These are phyloP conservation scores for Cassiopea andromeda DNA, from an alignment of 30 jellyfish, hydroid and myxozoan genomes.

Conservation along the genomic window DNA sequence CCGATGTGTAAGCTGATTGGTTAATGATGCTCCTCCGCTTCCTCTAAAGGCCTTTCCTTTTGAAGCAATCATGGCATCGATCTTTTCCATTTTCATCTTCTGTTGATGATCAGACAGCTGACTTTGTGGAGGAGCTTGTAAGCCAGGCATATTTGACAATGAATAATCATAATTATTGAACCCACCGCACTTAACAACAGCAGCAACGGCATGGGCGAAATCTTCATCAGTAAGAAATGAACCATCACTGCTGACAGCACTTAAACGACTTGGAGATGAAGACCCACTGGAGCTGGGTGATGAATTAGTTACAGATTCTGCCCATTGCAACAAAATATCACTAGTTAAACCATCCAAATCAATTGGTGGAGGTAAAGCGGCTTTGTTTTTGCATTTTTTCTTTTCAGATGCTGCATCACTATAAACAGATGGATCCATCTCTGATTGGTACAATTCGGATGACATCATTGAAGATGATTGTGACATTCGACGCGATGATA, in stretches of 20 bases:
- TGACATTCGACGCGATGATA: slow-evolving; percentile 92
- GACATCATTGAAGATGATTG: slow-evolving; percentile 99
- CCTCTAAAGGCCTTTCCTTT: slow-evolving; percentile 59
- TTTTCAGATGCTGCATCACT: slow-evolving; percentile 93
- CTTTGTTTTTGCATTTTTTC: slow-evolving; percentile 76
- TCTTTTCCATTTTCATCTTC: slow-evolving; percentile 82
- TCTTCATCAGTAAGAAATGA: slow-evolving; percentile 97
- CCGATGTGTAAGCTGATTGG: slow-evolving; percentile 67
- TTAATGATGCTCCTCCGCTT: slow-evolving; percentile 67
- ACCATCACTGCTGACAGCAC: slow-evolving; percentile 98
- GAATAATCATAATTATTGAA: slow-evolving; percentile 96
- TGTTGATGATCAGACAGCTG: slow-evolving; percentile 68
- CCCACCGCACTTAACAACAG: slow-evolving; percentile 98
- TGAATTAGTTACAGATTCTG: slow-evolving; percentile 97
- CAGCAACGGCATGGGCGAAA: slow-evolving; percentile 99
- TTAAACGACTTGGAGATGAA: slow-evolving; percentile 95
- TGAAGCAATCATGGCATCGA: slow-evolving; percentile 94
- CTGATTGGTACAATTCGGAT: slow-evolving; percentile 97
- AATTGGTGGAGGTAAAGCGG: slow-evolving; percentile 96
- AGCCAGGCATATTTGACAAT: slow-evolving; percentile 88
- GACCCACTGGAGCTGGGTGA: slow-evolving; percentile 99
- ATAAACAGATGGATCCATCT: slow-evolving; percentile 98
- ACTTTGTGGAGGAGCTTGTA: slow-evolving; percentile 75
- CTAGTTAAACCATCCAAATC: slow-evolving; percentile 96
- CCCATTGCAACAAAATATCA: slow-evolving; percentile 98